Evolutionary conservation across 2,113 vertebrate species (phyloP).

Genomic region (Sciurus niger): DNA sequence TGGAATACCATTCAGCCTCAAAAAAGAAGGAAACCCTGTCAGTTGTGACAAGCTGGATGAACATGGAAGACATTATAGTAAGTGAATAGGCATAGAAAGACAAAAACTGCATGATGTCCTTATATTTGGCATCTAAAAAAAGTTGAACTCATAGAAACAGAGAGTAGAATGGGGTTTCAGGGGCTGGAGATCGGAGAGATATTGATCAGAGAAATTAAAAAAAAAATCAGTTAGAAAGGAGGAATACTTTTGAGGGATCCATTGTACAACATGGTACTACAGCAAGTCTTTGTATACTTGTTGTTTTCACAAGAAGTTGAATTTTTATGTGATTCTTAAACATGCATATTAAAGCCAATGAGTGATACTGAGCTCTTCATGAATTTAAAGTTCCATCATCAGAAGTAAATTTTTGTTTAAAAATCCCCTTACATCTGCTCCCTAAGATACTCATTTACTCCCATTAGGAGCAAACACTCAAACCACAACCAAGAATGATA

Average conservation of each 20-base stretch:
- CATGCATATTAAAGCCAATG: not conserved
- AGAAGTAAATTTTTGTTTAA: not conserved
- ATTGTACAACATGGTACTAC: not conserved
- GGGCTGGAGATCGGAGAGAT: not conserved
- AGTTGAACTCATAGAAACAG: not conserved
- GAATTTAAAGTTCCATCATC: not conserved
- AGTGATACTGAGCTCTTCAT: not conserved
- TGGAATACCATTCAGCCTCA: not conserved
- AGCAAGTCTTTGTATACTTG: not conserved
- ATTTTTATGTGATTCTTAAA: slow-evolving; percentile 26
- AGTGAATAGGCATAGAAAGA: not conserved
- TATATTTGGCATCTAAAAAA: not conserved
- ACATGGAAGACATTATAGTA: not conserved
- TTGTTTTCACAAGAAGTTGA: not conserved
- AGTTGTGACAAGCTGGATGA: not conserved
- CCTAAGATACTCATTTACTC: not conserved
- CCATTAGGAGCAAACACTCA: not conserved
- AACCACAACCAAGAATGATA: not conserved
- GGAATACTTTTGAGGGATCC: not conserved
- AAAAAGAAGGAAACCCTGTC: not conserved
- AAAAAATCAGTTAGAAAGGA: not conserved
- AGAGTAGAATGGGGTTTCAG: not conserved
- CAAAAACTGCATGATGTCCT: not conserved
- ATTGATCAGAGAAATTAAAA: not conserved
- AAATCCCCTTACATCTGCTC: not conserved